These are phyloP conservation scores for Acholoe squamosa DNA, from an alignment of 2,888 invertebrate genomes.

Conservation along the genomic window DNA sequence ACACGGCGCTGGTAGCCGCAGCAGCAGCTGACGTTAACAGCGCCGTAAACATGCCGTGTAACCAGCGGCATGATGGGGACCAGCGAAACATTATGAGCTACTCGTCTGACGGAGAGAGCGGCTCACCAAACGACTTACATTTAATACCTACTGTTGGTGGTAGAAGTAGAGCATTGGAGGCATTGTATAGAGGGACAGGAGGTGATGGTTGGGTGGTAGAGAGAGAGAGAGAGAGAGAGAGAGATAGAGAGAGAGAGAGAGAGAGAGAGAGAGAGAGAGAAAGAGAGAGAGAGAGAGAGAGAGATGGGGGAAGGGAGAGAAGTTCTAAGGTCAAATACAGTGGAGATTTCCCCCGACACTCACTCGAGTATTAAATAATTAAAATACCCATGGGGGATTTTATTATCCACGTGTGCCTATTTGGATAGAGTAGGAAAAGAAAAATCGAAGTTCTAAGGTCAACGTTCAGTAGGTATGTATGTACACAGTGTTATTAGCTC, in stretches of 20 bases:
- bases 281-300: background rate
- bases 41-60: constrained; percentile 30
- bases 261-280: background rate
- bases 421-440: no score
- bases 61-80: background rate
- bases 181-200: background rate
- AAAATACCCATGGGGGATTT: no score
- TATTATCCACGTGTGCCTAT: no score
- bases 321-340: no score
- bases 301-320: background rate
- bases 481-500: background rate
- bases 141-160: constrained; percentile 14
- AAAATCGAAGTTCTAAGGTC: no score
- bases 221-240: background rate
- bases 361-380: no score
- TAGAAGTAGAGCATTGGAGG: background rate
- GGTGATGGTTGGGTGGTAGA: background rate
- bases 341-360: no score
- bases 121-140: background rate
- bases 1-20: background rate
- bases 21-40: constrained; percentile 49
- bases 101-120: background rate
- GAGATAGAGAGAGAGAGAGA: background rate
- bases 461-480: background rate
- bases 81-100: background rate